Evolutionary conservation across 2,888 invertebrate genomes (phyloP).

Genomic region (Lissocephala sabroskyi): DNA sequence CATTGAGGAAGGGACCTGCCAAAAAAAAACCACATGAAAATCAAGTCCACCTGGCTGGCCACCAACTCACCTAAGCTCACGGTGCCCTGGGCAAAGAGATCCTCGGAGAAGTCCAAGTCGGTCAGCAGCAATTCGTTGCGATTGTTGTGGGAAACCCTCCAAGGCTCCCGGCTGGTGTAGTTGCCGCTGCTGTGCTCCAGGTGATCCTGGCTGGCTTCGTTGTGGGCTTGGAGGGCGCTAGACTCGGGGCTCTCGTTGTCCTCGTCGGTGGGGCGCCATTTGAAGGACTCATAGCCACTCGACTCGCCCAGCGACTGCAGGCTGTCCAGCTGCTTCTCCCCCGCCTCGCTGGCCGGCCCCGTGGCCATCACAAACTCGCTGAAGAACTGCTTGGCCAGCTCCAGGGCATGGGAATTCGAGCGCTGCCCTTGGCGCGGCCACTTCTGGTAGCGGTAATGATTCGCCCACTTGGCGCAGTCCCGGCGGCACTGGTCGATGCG

Average conservation of each 20-base stretch:
- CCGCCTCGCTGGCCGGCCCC: conserved; percentile 37
- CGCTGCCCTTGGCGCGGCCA: conserved; percentile 57
- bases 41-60: no score
- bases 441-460: conserved; percentile 80
- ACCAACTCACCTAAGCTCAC: conserved; percentile 68
- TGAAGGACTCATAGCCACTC: conserved; percentile 85
- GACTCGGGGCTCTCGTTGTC: conserved; percentile 51
- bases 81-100: conserved; percentile 72
- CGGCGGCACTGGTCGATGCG: conserved; percentile 82
- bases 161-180: conserved; percentile 50
- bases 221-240: conserved; percentile 13
- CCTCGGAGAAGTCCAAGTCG: conserved; percentile 72
- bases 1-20: conserved; percentile 85
- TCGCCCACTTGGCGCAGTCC: conserved; percentile 86
- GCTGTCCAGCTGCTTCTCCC: conserved; percentile 75
- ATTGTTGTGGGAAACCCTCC: conserved; percentile 67
- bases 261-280: conserved; percentile 75
- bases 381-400: conserved; percentile 70
- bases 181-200: conserved; percentile 35
- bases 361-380: conserved; percentile 50
- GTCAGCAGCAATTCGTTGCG: conserved; percentile 65
- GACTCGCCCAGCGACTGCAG: conserved; percentile 80
- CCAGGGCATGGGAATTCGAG: conserved; percentile 57
- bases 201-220: conserved; percentile 63
- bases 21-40: no score